A percentile compares a stretch with the other conserved stretches of the same genome.
Conservation (phyloP, 1,140 invertebrate genomes). For the Psilanteris sp. region DNA sequence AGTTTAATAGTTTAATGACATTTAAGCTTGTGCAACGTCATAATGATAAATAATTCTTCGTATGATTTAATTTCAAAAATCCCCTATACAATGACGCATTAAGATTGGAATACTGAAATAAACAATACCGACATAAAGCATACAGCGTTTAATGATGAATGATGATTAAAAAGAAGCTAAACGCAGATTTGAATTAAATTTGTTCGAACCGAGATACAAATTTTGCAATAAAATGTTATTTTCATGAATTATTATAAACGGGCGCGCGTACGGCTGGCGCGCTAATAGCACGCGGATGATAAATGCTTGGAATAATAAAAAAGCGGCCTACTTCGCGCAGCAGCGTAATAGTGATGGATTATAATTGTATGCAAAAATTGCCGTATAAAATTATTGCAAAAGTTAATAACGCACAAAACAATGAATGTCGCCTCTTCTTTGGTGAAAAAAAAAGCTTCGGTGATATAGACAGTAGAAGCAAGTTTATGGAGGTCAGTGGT, state of each 20-base stretch:
- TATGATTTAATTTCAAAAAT: slow-evolving; percentile 17
- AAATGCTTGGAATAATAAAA: slow-evolving; percentile 4
- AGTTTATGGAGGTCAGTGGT: slow-evolving; percentile 49
- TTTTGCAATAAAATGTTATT: slow-evolving; percentile 23
- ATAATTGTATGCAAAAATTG: slow-evolving; percentile 28
- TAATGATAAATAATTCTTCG: slow-evolving; percentile 12
- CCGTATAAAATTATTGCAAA: slow-evolving; percentile 18
- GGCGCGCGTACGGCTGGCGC: too few relatives aligned
- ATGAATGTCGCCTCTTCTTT: slow-evolving; percentile 36
- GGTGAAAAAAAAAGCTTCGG: slow-evolving; percentile 5
- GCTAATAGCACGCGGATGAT: not conserved
- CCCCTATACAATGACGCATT: slow-evolving; percentile 18
- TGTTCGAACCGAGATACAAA: too few relatives aligned
- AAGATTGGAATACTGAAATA: slow-evolving; percentile 13
- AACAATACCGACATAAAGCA: slow-evolving; percentile 23
- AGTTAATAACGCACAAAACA: slow-evolving; percentile 18
- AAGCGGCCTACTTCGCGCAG: slow-evolving; percentile 2
- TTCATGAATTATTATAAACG: slow-evolving; percentile 11
- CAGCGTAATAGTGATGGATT: slow-evolving; percentile 3
- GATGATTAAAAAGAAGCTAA: too few relatives aligned
- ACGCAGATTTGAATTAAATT: too few relatives aligned
- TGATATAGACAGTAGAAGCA: slow-evolving; percentile 15
- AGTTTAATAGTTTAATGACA: slow-evolving; percentile 25
- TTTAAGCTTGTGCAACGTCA: slow-evolving; percentile 13
- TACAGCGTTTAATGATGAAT: not conserved